phyloP scores from a whole-genome alignment of 2,888 invertebrate genomes.

The Tetragnatha montana region DNA sequence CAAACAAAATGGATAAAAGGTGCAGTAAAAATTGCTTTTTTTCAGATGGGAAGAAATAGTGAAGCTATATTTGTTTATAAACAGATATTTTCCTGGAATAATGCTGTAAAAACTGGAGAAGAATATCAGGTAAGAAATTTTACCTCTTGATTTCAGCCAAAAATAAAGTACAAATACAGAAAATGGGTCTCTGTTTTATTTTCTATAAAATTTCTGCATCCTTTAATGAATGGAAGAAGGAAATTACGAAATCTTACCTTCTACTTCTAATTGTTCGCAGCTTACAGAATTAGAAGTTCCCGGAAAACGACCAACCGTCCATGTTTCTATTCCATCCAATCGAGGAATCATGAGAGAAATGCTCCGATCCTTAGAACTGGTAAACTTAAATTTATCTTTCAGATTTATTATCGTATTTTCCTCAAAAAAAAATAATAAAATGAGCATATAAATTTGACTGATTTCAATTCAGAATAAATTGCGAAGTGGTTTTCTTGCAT shows the following conservation, averaged over 20 bases:
- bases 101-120: conserved; percentile 92
- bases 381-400: conserved; percentile 15
- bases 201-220: background rate
- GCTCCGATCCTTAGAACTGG: conserved; percentile 52
- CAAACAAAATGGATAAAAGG: background rate
- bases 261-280: conserved; percentile 17
- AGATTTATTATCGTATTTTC: background rate
- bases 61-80: conserved; percentile 87
- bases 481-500: no score
- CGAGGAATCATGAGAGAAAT: conserved; percentile 56
- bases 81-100: conserved; percentile 88
- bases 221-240: background rate
- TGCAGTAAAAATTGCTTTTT: conserved; percentile 74
- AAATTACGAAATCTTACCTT: no score
- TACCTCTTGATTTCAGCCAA: no score
- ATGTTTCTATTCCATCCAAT: conserved; percentile 59
- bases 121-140: conserved; percentile 88
- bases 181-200: background rate
- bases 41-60: conserved; percentile 85
- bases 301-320: conserved; percentile 62
- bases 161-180: no score
- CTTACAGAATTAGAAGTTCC: conserved; percentile 60
- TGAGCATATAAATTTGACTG: no score
- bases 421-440: background rate
- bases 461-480: no score